These are phyloP conservation scores for Melozone crissalis DNA, from an alignment of 2,113 vertebrate species.

Conservation along the genomic window DNA sequence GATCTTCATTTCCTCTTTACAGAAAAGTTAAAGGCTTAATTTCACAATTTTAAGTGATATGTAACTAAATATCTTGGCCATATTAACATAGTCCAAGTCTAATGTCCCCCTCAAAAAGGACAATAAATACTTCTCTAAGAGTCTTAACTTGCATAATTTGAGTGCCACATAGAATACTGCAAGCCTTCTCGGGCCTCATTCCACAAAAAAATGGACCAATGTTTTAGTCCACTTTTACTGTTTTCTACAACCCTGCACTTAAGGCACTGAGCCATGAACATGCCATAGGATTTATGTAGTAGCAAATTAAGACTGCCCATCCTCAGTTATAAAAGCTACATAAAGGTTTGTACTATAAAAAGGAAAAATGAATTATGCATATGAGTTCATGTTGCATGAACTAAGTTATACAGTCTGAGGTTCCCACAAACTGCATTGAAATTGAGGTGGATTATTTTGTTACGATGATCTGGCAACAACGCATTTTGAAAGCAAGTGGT, in stretches of 20 bases:
- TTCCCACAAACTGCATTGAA: neutral
- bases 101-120: neutral
- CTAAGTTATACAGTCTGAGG: neutral
- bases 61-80: neutral
- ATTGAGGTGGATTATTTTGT: neutral
- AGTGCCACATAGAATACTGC: neutral
- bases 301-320: neutral
- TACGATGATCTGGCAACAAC: neutral
- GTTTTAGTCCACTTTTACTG: neutral
- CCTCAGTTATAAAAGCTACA: neutral
- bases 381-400: neutral
- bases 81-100: neutral
- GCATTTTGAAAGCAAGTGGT: neutral
- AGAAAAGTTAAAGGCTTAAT: neutral
- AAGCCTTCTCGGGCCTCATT: slow-evolving; percentile 27
- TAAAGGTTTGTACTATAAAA: neutral
- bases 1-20: neutral
- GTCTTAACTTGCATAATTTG: neutral
- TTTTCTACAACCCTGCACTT: neutral
- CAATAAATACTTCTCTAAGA: neutral
- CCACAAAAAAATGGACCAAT: neutral
- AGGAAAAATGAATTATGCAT: neutral
- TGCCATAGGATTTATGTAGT: neutral
- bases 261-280: neutral
- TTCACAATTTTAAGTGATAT: slow-evolving; percentile 2